phyloP scores from a whole-genome alignment of 2,797 vertebrate species.

The Sebastes hubbsi region DNA sequence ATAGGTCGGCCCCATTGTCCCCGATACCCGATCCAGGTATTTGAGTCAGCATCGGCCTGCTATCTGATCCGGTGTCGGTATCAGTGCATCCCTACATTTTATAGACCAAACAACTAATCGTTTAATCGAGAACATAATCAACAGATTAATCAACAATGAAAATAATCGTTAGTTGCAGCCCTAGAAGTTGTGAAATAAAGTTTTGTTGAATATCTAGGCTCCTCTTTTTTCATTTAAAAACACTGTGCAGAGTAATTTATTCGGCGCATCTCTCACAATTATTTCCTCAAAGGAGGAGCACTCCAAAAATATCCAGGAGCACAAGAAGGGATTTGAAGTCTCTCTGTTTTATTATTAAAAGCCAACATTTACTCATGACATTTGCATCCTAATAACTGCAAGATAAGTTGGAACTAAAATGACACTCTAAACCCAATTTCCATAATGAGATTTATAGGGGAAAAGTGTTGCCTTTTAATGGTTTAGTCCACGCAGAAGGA shows the following conservation, averaged over 20 bases:
- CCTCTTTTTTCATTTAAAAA: slow-evolving; percentile 10
- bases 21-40: too few relatives aligned
- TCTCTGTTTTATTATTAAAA: slow-evolving; percentile 78
- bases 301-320: slow-evolving; percentile 74
- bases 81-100: too few relatives aligned
- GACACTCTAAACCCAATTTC: slow-evolving; percentile 68
- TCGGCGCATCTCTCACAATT: slow-evolving; percentile 57
- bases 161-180: too few relatives aligned
- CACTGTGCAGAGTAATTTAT: slow-evolving; percentile 60
- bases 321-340: slow-evolving; percentile 61
- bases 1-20: too few relatives aligned
- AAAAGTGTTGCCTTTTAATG: slow-evolving; percentile 63
- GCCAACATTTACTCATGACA: slow-evolving; percentile 75
- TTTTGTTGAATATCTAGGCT: slow-evolving; percentile 21
- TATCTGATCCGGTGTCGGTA: too few relatives aligned
- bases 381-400: slow-evolving; percentile 74
- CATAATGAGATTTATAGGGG: slow-evolving; percentile 71
- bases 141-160: too few relatives aligned
- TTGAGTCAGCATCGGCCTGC: too few relatives aligned
- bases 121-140: too few relatives aligned
- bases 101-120: too few relatives aligned
- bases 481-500: slow-evolving; percentile 48
- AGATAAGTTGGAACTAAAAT: slow-evolving; percentile 68
- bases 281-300: slow-evolving; percentile 65
- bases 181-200: background rate